phyloP scores from a whole-genome alignment of 2,888 invertebrate genomes.

The Mantis religiosa region DNA sequence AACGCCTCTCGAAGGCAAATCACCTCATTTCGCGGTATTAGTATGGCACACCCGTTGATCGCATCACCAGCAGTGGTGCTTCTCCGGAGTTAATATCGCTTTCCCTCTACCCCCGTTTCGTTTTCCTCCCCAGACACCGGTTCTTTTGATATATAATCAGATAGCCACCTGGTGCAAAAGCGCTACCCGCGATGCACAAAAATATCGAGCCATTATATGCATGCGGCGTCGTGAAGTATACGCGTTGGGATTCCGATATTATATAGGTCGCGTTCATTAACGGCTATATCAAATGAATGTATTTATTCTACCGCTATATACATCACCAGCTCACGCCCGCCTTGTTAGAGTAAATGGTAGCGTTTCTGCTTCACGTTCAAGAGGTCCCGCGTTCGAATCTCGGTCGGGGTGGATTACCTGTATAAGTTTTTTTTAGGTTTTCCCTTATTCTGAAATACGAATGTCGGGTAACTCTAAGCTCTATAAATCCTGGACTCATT shows the following conservation, averaged over 20 bases:
- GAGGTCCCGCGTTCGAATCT: too few relatives aligned
- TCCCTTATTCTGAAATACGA: too few relatives aligned
- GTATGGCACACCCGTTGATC: neutral
- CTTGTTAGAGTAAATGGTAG: too few relatives aligned
- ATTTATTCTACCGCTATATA: too few relatives aligned
- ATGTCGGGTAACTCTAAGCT: too few relatives aligned
- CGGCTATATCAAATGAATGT: too few relatives aligned
- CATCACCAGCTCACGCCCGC: too few relatives aligned
- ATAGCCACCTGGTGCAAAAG: neutral
- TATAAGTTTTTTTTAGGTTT: too few relatives aligned
- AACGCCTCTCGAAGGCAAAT: neutral
- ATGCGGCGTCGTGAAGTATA: neutral
- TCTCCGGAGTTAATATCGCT: neutral
- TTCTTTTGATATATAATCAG: neutral
- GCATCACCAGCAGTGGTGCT: neutral
- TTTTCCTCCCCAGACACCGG: neutral
- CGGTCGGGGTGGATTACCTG: too few relatives aligned
- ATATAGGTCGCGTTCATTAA: too few relatives aligned
- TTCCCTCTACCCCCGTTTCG: neutral
- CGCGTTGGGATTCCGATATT: neutral
- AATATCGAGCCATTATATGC: neutral
- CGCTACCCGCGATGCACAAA: neutral
- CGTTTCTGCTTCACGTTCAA: too few relatives aligned
- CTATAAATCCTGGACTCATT: too few relatives aligned
- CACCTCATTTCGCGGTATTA: neutral